Percentiles rank a stretch among this genome's conserved stretches.
Evolutionary conservation across 1,140 invertebrate species (phyloP).

Genomic region (Globodera rostochiensis): DNA sequence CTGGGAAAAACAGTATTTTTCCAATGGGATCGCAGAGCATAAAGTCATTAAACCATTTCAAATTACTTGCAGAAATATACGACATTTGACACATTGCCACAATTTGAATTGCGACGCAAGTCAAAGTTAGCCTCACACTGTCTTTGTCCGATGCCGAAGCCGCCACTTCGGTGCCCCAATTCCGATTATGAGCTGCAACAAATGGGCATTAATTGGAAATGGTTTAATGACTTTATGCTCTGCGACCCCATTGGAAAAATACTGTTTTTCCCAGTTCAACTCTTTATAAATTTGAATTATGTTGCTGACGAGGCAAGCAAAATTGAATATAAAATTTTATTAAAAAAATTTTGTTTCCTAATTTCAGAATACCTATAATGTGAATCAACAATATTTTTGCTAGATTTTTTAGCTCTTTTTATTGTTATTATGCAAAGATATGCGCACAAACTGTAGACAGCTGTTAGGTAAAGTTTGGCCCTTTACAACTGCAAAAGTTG

Average conservation of each 20-base stretch:
- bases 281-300: neutral
- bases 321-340: too few relatives aligned
- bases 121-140: neutral
- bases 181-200: neutral
- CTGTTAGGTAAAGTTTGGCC: too few relatives aligned
- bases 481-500: too few relatives aligned
- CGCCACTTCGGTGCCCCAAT: neutral
- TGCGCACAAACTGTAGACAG: too few relatives aligned
- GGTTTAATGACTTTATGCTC: neutral
- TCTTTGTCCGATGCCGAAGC: neutral
- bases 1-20: neutral
- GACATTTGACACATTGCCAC: neutral
- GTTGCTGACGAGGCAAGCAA: neutral
- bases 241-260: neutral
- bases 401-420: too few relatives aligned
- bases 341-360: neutral
- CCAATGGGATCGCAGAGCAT: neutral
- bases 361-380: too few relatives aligned
- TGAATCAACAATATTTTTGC: too few relatives aligned
- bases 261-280: neutral
- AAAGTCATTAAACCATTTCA: neutral
- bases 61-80: neutral
- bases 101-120: neutral
- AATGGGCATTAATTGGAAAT: neutral
- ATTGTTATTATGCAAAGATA: too few relatives aligned